phyloP scores from a whole-genome alignment of 2,888 invertebrate genomes.

The Alloscopus bannaensis region DNA sequence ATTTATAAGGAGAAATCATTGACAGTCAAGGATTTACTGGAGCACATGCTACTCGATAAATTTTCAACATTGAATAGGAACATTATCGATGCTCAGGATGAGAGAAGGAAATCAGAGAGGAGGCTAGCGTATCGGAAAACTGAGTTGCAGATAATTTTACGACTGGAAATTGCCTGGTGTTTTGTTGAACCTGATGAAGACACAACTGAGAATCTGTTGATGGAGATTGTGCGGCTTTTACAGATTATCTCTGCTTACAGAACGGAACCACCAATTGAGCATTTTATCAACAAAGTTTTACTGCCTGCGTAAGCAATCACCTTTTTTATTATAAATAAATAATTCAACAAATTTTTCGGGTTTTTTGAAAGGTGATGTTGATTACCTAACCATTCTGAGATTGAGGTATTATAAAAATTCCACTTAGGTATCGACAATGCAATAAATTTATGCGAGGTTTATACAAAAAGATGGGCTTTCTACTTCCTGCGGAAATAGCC shows the following conservation, averaged over 20 bases:
- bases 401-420: too few relatives aligned
- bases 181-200: constrained; percentile 49
- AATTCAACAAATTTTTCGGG: not conserved
- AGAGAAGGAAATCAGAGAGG: not conserved
- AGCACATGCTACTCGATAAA: constrained; percentile 40
- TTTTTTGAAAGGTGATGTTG: not conserved
- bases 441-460: constrained; percentile 42
- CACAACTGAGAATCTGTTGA: constrained; percentile 39
- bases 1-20: not conserved
- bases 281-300: constrained; percentile 54
- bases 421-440: constrained; percentile 46
- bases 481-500: constrained; percentile 41
- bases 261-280: constrained; percentile 44
- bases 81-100: constrained; percentile 47
- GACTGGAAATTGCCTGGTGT: constrained; percentile 62
- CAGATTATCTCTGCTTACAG: constrained; percentile 58
- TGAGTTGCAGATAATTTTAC: constrained; percentile 60
- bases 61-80: constrained; percentile 45
- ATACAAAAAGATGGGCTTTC: constrained; percentile 47
- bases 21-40: constrained; percentile 37
- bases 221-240: constrained; percentile 56
- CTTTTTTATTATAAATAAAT: not conserved
- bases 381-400: too few relatives aligned
- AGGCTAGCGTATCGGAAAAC: constrained; percentile 41
- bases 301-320: constrained; percentile 50